phyloP scores from a whole-genome alignment of 2,113 vertebrate genomes.

The Odontophorus gujanensis region DNA sequence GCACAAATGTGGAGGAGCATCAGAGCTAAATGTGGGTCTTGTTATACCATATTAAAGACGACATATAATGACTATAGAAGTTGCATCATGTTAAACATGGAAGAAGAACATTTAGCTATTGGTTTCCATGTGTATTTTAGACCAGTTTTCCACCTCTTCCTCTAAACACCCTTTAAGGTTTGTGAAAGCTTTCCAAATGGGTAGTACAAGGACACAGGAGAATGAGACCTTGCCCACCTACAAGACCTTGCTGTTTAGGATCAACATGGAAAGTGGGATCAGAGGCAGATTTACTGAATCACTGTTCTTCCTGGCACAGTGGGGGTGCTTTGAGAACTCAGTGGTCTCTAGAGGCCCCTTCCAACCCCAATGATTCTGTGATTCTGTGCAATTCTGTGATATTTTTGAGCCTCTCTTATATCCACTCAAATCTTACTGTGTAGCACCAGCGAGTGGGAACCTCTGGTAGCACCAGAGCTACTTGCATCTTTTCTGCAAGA shows the following conservation, averaged over 20 bases:
- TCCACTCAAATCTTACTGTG: neutral
- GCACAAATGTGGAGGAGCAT: neutral
- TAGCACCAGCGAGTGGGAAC: neutral
- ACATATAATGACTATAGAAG: neutral
- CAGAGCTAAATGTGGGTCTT: neutral
- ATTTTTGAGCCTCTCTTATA: neutral
- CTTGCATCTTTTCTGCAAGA: neutral
- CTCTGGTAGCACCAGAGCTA: neutral
- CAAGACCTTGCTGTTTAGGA: neutral
- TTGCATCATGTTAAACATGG: neutral
- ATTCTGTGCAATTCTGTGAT: no score
- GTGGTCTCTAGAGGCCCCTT: no score
- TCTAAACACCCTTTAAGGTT: neutral
- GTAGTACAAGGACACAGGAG: rapidly evolving
- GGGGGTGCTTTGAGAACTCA: neutral
- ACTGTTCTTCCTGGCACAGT: neutral
- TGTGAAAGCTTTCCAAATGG: neutral
- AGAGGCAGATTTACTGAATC: neutral
- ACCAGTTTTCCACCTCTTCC: neutral
- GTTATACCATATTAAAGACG: neutral
- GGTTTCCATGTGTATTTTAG: neutral
- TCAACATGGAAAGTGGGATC: neutral
- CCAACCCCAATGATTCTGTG: no score
- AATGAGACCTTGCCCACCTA: neutral
- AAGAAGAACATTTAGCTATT: neutral